A percentile compares a stretch with the other conserved stretches of the same genome.
These are phyloP conservation scores for Drosophila engyochracea DNA, from an alignment of 2,888 invertebrate species.

Conservation along the genomic window DNA sequence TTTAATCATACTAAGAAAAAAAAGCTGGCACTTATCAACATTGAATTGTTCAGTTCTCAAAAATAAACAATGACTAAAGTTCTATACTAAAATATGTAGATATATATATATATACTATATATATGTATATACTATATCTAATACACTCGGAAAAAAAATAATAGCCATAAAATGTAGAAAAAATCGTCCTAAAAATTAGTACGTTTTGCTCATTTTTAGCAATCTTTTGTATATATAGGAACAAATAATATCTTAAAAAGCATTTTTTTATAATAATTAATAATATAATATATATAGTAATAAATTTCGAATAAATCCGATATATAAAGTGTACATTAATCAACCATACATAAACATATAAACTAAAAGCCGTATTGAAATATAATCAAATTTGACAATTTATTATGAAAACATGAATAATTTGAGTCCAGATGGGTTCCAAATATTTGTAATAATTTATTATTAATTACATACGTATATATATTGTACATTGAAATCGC, in stretches of 20 bases:
- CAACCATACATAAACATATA: neutral
- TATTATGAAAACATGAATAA: conserved; percentile 17
- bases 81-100: too few relatives aligned
- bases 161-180: neutral
- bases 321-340: neutral
- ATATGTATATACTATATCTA: too few relatives aligned
- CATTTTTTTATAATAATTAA: too few relatives aligned
- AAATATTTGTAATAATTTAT: neutral
- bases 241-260: neutral
- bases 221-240: neutral
- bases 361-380: conserved; percentile 2
- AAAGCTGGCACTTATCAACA: neutral
- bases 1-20: neutral
- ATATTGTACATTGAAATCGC: neutral
- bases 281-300: too few relatives aligned
- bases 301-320: neutral
- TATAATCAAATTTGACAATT: conserved; percentile 11
- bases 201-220: neutral
- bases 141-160: neutral
- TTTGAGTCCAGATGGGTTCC: neutral
- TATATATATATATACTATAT: too few relatives aligned
- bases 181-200: neutral
- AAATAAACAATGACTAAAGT: too few relatives aligned
- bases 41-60: neutral
- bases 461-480: neutral